phyloP scores from a whole-genome alignment of 2,888 invertebrate genomes.

The Cryptophagus acutangulus region DNA sequence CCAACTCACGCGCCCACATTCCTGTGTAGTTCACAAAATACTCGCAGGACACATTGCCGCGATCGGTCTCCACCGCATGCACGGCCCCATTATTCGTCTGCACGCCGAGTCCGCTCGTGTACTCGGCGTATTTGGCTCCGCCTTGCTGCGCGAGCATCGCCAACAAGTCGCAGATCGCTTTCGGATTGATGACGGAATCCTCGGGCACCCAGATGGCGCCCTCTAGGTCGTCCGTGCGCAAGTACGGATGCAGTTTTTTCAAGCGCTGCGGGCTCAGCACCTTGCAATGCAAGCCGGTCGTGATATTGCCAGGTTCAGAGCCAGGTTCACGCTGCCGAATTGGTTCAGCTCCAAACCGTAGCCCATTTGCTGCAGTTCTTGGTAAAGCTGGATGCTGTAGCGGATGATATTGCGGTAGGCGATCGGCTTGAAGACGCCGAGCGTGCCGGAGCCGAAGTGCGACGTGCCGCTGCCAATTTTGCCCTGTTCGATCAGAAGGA shows the following conservation, averaged over 20 bases:
- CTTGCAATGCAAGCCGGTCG: constrained; percentile 56
- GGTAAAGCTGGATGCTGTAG: constrained; percentile 58
- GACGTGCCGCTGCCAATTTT: constrained; percentile 58
- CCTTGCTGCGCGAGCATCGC: constrained; percentile 53
- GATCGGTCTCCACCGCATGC: constrained; percentile 56
- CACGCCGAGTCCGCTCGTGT: constrained; percentile 55
- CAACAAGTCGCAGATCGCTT: constrained; percentile 55
- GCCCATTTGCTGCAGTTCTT: constrained; percentile 55
- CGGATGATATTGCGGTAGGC: constrained; percentile 56
- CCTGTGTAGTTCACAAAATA: constrained; percentile 67
- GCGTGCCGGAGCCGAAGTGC: constrained; percentile 56
- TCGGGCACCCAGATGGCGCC: constrained; percentile 65
- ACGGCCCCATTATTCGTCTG: constrained; percentile 55
- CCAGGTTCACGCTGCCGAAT: constrained; percentile 64
- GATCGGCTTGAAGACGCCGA: constrained; percentile 58
- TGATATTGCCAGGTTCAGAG: constrained; percentile 60
- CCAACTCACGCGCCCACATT: constrained; percentile 61
- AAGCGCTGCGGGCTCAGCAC: constrained; percentile 51
- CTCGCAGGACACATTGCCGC: constrained; percentile 56
- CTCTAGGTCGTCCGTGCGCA: constrained; percentile 58
- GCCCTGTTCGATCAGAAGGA: constrained; percentile 65
- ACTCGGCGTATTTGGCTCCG: constrained; percentile 58
- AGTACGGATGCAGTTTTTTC: constrained; percentile 54
- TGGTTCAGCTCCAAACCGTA: constrained; percentile 57
- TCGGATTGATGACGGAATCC: constrained; percentile 64